Evolutionary conservation across 2,113 vertebrate genomes (phyloP).

Genomic region (Misgurnus mizolepis): DNA sequence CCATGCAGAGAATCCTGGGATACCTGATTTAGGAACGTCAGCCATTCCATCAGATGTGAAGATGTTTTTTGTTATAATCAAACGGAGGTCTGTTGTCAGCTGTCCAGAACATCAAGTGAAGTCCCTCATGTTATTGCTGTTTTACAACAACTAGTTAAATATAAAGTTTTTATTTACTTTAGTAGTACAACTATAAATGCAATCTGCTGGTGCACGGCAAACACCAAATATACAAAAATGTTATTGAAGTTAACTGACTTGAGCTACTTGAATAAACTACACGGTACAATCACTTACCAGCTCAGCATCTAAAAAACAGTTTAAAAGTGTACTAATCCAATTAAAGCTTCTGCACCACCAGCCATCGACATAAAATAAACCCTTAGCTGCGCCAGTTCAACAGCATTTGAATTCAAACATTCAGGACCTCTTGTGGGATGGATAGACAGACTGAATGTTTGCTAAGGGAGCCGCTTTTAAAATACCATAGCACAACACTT

Average conservation of each 20-base stretch:
- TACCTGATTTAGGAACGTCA: conserved; percentile 39
- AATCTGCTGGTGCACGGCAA: not conserved
- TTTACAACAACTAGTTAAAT: not conserved
- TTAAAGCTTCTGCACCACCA: not conserved
- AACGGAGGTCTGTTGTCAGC: conserved; percentile 2
- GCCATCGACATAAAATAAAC: not conserved
- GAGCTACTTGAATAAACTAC: not conserved
- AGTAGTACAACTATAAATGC: not conserved
- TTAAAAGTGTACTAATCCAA: not conserved
- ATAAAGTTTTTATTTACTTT: not conserved
- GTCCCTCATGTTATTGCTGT: conserved; percentile 1
- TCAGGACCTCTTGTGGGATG: not conserved
- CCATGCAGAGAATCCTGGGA: conserved; percentile 77
- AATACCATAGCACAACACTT: conserved; percentile 48
- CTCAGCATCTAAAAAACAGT: not conserved
- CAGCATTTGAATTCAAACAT: not conserved
- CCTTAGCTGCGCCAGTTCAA: not conserved
- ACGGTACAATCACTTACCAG: conserved; percentile 1
- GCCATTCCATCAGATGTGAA: conserved; percentile 30
- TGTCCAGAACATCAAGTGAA: not conserved
- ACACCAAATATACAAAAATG: too few relatives aligned
- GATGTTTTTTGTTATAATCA: not conserved
- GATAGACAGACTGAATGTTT: conserved; percentile 41
- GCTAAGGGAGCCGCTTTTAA: conserved; percentile 45
- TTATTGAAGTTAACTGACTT: not conserved